These are phyloP conservation scores for Callipepla californica DNA, from an alignment of 2,113 vertebrate genomes.

Conservation along the genomic window DNA sequence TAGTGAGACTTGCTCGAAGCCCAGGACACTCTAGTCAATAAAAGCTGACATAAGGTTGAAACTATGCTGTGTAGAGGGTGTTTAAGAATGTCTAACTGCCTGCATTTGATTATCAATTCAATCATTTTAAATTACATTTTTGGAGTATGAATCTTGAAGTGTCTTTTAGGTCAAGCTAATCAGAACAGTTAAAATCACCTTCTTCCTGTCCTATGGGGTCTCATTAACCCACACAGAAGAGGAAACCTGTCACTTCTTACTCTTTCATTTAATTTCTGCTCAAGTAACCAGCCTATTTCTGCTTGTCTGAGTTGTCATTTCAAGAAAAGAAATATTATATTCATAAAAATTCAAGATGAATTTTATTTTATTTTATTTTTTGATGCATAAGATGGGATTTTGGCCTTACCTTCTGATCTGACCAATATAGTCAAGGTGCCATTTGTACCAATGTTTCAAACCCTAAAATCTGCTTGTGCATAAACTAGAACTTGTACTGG, in stretches of 20 bases:
- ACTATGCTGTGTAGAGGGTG: conserved; percentile 6
- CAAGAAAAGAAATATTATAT: background rate
- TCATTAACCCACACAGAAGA: conserved; percentile 55
- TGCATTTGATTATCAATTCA: conserved; percentile 42
- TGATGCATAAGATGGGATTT: background rate
- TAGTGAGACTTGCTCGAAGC: background rate
- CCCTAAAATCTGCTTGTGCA: background rate
- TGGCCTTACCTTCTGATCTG: background rate
- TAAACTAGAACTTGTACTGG: background rate
- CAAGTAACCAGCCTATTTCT: conserved; percentile 38
- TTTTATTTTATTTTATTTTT: background rate
- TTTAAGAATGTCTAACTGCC: conserved; percentile 25
- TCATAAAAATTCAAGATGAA: background rate
- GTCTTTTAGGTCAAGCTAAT: conserved; percentile 61
- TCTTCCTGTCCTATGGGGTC: conserved; percentile 42
- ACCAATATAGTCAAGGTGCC: background rate
- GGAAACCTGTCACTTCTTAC: conserved; percentile 33
- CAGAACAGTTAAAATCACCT: conserved; percentile 44
- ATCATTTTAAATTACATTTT: conserved; percentile 46
- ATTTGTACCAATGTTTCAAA: background rate
- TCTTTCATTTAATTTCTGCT: conserved; percentile 53
- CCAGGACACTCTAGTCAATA: conserved; percentile 23
- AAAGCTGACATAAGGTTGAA: conserved; percentile 13
- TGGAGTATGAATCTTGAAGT: conserved; percentile 29
- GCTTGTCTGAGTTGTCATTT: conserved; percentile 16